Conservation (phyloP, 1,140 invertebrate species). For the Ridgeia piscesae region DNA sequence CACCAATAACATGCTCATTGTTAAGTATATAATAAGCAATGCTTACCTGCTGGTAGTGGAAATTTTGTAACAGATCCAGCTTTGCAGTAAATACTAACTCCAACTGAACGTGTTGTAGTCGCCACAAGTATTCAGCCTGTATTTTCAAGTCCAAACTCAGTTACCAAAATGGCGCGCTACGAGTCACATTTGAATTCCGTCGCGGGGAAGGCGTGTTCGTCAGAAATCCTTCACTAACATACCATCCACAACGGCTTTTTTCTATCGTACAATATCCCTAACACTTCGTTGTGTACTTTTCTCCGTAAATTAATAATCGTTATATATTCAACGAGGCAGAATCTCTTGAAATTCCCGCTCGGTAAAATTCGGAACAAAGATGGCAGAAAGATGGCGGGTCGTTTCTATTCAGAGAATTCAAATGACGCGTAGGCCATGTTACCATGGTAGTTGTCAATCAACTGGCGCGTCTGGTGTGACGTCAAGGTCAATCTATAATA, state of each 20-base stretch:
- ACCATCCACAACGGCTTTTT: not conserved
- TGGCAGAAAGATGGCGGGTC: slow-evolving; percentile 3
- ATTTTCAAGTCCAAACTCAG: slow-evolving; percentile 5
- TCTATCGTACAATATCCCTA: not conserved
- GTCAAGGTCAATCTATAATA: slow-evolving; percentile 1
- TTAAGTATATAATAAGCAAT: not conserved
- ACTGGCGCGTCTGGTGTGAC: not conserved
- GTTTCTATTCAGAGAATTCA: slow-evolving; percentile 1
- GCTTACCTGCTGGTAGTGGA: not conserved
- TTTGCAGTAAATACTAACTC: not conserved
- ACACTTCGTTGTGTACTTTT: not conserved
- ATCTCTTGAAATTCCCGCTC: not conserved
- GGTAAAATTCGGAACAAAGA: slow-evolving; percentile 5
- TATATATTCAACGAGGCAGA: not conserved
- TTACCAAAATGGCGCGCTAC: slow-evolving; percentile 3
- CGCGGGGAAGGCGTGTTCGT: not conserved
- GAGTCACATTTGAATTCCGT: not conserved
- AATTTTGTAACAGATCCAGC: not conserved
- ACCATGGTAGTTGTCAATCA: slow-evolving; percentile 5
- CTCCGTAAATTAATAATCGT: not conserved
- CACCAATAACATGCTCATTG: not conserved
- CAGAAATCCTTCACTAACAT: slow-evolving; percentile 1
- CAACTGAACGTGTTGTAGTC: slow-evolving; percentile 4
- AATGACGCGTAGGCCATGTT: slow-evolving; percentile 3
- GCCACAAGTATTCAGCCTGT: not conserved